These are phyloP conservation scores for Perca schrenkii DNA, from an alignment of 2,113 vertebrate species.

Conservation along the genomic window DNA sequence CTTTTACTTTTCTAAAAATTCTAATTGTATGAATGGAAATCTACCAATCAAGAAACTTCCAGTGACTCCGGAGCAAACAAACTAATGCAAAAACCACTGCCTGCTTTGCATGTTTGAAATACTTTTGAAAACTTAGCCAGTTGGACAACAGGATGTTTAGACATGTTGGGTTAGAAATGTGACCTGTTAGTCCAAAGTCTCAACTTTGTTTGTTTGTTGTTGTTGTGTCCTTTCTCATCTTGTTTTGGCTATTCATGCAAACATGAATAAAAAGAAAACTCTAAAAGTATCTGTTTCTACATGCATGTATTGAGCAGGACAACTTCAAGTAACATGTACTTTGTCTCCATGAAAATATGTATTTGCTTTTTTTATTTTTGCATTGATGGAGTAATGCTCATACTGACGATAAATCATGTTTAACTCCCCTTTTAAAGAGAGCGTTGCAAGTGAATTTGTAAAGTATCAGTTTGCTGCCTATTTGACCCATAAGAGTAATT, in stretches of 20 bases:
- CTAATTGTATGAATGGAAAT: background rate
- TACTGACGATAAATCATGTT: slow-evolving; percentile 1
- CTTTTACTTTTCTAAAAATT: background rate
- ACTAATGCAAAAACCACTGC: background rate
- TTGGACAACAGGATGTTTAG: slow-evolving; percentile 22
- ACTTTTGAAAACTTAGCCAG: slow-evolving; percentile 7
- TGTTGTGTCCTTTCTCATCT: background rate
- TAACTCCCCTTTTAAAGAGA: slow-evolving; percentile 7
- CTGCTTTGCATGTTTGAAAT: slow-evolving; percentile 22
- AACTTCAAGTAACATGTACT: background rate
- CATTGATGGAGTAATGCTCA: background rate
- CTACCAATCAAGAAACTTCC: background rate
- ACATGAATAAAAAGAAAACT: background rate
- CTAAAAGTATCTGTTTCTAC: background rate
- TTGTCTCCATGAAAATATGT: background rate
- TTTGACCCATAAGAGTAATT: slow-evolving; percentile 32
- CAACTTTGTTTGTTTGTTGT: background rate
- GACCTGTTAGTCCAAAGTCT: slow-evolving; percentile 1
- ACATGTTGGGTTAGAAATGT: background rate
- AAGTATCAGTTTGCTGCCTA: slow-evolving; percentile 10
- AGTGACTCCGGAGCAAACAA: background rate
- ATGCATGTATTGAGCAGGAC: background rate
- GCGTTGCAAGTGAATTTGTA: background rate
- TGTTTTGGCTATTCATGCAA: background rate
- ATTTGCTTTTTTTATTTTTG: background rate